phyloP scores from a whole-genome alignment of 2,113 vertebrate genomes.

The Pogonocichla stellata region DNA sequence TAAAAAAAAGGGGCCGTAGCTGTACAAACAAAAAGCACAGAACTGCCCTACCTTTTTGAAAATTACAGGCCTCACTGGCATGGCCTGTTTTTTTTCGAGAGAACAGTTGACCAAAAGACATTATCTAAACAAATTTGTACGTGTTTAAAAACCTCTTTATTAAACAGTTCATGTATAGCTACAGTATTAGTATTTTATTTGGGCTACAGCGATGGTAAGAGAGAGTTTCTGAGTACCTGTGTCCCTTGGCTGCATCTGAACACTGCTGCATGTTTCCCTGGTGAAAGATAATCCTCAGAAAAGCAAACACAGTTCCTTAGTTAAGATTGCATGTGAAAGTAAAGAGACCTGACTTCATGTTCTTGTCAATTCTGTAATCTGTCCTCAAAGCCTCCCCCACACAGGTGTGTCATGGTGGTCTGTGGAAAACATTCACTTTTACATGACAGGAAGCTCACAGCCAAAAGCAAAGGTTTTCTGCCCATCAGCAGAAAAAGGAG shows the following conservation, averaged over 20 bases:
- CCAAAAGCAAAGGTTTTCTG: background rate
- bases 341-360: background rate
- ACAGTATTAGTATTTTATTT: background rate
- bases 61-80: background rate
- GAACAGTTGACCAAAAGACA: background rate
- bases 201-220: background rate
- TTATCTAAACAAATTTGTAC: background rate
- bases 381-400: background rate
- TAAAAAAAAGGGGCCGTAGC: fast-evolving
- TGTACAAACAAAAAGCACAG: background rate
- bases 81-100: background rate
- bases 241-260: background rate
- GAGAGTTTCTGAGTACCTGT: background rate
- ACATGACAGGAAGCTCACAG: background rate
- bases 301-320: background rate
- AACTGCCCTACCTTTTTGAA: background rate
- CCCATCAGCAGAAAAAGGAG: constrained; percentile 10
- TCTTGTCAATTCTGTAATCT: background rate
- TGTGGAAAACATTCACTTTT: background rate
- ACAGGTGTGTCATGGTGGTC: background rate
- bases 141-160: background rate
- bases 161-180: background rate
- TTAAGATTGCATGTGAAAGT: background rate
- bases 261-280: background rate
- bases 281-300: background rate